Evolutionary conservation across 2,888 invertebrate genomes (phyloP), one percentile per base, ranked within the genome.

Genomic region (Ophion slaviceki): DNA sequence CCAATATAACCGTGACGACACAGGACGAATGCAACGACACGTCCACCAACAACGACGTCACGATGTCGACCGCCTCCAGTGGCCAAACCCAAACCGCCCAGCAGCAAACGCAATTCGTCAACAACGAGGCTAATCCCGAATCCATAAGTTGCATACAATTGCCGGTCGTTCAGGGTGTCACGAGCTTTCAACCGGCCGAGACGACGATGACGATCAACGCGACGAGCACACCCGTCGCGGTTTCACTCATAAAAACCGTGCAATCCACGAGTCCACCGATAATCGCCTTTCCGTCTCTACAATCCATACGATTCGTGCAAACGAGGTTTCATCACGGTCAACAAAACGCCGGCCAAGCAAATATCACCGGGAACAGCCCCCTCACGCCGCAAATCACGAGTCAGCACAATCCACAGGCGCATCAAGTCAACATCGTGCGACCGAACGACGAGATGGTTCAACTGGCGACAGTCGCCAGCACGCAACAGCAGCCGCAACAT

Each of bases 291-390:
- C 93, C 94, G 1, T 93, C 92, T 72, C 79, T 93, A 28, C 94
- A 93, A 74, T 93, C 93, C 0, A 93, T 94, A 71, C 90, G 93
- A 79, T 93, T 93, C 75, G 92, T 93, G 11, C 94, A 93, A 80
- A 92, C 93, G 67, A 91, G 89, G 61, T 93, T 93, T 86, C 92
- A 91, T 84, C 86, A 68, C 66, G 80, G 80, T 17, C 87, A 87
- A 59, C 85, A 84, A 61, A 87, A 82, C 28, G 71, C 80, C 8
- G 72, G 76, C 0, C 85, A 83, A 76, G 59, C 85, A 10, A 78
- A 68, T 11, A 64, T 87, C 70, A 74, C 45, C 57, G 68, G 68
- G 14, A 82, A 84, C 11, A 84, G 59, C 20, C 57, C 87, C 32
- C 53, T 88, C 8, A 77, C 88, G 8, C 70, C 80, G 10, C 84